Evolutionary conservation across 2,113 vertebrate genomes (phyloP).

Genomic region (Tapirus terrestris): DNA sequence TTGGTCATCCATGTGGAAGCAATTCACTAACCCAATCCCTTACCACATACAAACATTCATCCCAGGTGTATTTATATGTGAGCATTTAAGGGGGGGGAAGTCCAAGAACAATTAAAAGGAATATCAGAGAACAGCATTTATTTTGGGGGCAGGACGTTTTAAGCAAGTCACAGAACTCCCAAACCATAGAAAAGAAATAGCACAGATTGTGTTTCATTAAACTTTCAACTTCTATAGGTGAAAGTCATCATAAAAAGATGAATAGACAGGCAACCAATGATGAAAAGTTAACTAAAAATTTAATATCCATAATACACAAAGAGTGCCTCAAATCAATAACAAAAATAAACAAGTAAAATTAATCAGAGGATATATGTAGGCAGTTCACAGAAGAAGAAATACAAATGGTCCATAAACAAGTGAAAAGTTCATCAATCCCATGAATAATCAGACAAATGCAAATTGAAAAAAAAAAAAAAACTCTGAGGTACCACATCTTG

Average conservation of each 20-base stretch:
- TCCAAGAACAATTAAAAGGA: background rate
- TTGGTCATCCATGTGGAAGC: background rate
- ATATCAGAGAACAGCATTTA: background rate
- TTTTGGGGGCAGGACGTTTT: background rate
- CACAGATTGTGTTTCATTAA: conserved; percentile 5
- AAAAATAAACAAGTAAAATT: background rate
- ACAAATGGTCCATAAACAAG: background rate
- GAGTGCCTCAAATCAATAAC: background rate
- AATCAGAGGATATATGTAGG: background rate
- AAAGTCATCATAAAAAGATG: background rate
- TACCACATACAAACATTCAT: background rate
- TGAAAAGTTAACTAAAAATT: background rate
- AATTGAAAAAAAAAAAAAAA: background rate
- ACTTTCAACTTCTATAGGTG: background rate
- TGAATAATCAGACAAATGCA: background rate
- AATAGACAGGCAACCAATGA: background rate
- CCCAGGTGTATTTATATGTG: background rate
- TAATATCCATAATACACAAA: background rate
- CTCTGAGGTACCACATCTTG: background rate
- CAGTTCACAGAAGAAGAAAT: background rate
- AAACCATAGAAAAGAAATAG: background rate
- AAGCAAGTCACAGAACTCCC: background rate
- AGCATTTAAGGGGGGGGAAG: background rate
- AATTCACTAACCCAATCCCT: background rate
- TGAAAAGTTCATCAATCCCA: background rate